Evolutionary conservation across 2,113 vertebrate genomes (phyloP).

Genomic region (Hipposideros armiger): DNA sequence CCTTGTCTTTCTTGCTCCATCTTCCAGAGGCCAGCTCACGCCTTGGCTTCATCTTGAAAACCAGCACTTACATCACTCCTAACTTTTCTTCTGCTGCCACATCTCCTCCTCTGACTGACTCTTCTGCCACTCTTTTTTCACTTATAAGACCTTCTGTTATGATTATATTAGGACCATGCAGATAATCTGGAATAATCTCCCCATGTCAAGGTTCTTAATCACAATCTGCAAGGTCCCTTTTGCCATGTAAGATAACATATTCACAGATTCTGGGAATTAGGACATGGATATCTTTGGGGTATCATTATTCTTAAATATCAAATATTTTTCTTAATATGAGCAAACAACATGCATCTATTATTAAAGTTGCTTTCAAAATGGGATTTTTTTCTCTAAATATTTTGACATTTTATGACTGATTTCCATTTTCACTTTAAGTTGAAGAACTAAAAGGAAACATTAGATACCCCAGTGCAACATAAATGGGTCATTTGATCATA

Average conservation of each 20-base stretch:
- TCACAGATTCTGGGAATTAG: background rate
- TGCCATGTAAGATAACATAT: background rate
- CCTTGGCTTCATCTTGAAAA: background rate
- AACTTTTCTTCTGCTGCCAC: background rate
- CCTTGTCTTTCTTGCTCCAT: no score
- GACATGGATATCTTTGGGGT: background rate
- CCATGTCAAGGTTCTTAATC: background rate
- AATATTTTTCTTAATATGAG: constrained; percentile 28
- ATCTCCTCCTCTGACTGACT: background rate
- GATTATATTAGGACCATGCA: background rate
- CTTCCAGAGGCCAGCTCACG: background rate
- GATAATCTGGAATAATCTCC: background rate
- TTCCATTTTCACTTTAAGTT: background rate
- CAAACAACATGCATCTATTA: background rate
- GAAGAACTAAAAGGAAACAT: background rate
- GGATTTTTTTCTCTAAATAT: background rate
- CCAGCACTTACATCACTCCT: background rate
- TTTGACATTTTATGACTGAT: constrained; percentile 6
- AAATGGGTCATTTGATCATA: background rate
- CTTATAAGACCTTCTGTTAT: background rate
- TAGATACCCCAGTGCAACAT: background rate
- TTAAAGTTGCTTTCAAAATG: background rate
- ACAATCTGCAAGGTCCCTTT: background rate
- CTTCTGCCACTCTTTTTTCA: background rate
- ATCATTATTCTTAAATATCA: background rate